Evolutionary conservation across 2,113 vertebrate genomes (phyloP), one percentile per base, ranked within the genome.

Genomic region (Turdus rufiventris): DNA sequence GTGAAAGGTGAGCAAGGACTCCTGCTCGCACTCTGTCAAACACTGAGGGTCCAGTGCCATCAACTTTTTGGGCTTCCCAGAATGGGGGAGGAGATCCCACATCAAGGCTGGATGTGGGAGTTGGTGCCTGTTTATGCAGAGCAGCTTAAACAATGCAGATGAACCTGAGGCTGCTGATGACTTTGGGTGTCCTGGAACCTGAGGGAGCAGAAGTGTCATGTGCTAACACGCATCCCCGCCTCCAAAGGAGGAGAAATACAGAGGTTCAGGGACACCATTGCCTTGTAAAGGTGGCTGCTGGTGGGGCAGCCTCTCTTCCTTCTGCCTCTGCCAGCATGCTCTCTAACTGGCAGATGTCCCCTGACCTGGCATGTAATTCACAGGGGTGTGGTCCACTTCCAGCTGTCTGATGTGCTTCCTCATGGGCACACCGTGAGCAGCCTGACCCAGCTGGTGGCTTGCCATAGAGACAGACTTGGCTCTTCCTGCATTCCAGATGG

Each of bases 1-100:
- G 99, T 0, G 99, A 99, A 96, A 98, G 99, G 99, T 98, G 70
- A 88, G 96, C 34, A 25, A 61, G 28, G n/a, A 26, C 28, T 51
- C 43, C 47, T 62, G 51, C 42, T 42, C 0, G 23, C 16, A 1
- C 13, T 66, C 20, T 2, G 8, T 38, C 34, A 18, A 2, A 20
- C 14, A 3, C 5, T 6, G 6, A 42, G 38, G 45, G 38, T 51
- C 48, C 0, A 1, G 13, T 66, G 54, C 63, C 29, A 50, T 33
- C 45, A 6, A 25, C 50, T 54, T 66, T 28, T 18, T 26, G 71
- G 63, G 72, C 45, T 89, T 57, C 71, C 33, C 10, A 38, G 73
- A 42, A 50, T 79, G 6, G 26, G 36, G 51, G n/a, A 77, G 40
- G 9, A 7, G 62, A 18, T 33, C 24, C 72, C 83, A 45, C 63